phyloP scores from a whole-genome alignment of 2,113 vertebrate species.

The Brachyhypopomus gauderio region DNA sequence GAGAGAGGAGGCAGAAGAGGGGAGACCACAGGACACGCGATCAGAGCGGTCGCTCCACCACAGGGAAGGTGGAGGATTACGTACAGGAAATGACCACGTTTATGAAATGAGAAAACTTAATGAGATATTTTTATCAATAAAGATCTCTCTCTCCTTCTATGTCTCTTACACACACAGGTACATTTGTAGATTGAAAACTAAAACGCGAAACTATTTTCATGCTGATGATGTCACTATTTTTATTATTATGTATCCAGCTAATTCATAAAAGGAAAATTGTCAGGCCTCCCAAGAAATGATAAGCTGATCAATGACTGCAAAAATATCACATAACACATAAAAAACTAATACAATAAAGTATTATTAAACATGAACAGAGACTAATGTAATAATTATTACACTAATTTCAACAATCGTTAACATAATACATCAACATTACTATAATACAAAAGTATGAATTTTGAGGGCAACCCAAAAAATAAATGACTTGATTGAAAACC shows the following conservation, averaged over 20 bases:
- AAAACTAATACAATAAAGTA: too few species aligned
- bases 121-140: background rate
- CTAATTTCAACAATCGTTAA: too few species aligned
- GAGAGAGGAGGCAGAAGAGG: slow-evolving; percentile 14
- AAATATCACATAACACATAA: too few species aligned
- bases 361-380: too few species aligned
- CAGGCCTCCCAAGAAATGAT: too few species aligned
- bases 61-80: background rate
- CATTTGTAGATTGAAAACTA: background rate
- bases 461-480: too few species aligned
- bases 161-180: too few species aligned
- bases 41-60: background rate
- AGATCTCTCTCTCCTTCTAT: background rate
- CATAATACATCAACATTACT: too few species aligned
- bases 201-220: background rate
- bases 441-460: too few species aligned
- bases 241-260: background rate
- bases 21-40: background rate
- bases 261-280: background rate
- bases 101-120: background rate
- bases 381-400: too few species aligned
- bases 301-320: too few species aligned
- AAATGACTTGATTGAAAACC: too few species aligned
- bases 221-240: background rate
- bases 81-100: background rate